Percentiles rank a stretch among this genome's conserved stretches.
These are phyloP conservation scores for Phocoena phocoena DNA, from an alignment of 2,113 vertebrate species.

Conservation along the genomic window DNA sequence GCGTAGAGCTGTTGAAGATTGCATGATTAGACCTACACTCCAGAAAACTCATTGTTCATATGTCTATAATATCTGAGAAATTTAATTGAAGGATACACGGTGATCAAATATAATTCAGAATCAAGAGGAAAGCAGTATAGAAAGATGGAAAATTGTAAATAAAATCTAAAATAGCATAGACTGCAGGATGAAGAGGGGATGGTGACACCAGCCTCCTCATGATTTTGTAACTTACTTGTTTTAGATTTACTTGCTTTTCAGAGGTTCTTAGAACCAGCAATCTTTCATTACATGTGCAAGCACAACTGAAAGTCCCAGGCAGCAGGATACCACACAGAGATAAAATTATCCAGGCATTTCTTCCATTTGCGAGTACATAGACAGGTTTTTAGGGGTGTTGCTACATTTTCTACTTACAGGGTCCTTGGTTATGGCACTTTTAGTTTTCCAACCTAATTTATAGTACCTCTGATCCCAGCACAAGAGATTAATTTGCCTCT, in stretches of 20 bases:
- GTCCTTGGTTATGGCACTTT: background rate
- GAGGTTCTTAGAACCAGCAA: background rate
- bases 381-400: background rate
- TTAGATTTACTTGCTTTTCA: background rate
- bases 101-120: background rate
- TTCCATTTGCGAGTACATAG: background rate
- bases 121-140: background rate
- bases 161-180: background rate
- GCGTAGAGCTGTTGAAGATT: background rate
- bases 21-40: background rate
- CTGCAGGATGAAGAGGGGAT: background rate
- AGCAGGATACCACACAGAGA: background rate
- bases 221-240: background rate
- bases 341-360: background rate
- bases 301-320: background rate
- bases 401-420: background rate
- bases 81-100: background rate
- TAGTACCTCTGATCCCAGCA: background rate
- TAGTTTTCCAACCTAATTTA: background rate
- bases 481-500: background rate
- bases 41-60: background rate
- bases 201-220: background rate
- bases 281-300: background rate
- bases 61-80: background rate
- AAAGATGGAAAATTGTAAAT: constrained; percentile 1